Percentiles rank a stretch among this genome's conserved stretches.
Conservation (phyloP, 2,888 invertebrate species). For the Campaea margaritaria region DNA sequence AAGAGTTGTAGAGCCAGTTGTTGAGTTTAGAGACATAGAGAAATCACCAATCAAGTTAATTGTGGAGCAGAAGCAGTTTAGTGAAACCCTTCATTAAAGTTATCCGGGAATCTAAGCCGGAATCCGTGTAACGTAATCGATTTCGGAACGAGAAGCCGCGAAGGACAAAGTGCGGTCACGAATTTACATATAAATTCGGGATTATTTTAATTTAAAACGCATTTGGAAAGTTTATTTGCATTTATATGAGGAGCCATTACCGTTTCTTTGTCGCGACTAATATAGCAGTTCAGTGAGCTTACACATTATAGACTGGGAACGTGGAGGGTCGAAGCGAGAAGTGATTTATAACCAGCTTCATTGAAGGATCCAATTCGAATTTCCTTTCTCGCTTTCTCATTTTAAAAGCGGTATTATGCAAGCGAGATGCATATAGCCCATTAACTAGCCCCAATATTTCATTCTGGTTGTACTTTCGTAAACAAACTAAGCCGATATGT, state of each 20-base stretch:
- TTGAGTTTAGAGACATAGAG: slow-evolving; percentile 8
- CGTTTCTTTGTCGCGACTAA: slow-evolving; percentile 76
- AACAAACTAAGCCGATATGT: slow-evolving; percentile 66
- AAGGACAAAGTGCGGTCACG: slow-evolving; percentile 81
- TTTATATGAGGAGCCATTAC: slow-evolving; percentile 77
- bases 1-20: slow-evolving; percentile 17
- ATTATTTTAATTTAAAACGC: slow-evolving; percentile 84
- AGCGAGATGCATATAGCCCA: slow-evolving; percentile 33
- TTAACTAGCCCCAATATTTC: slow-evolving; percentile 34
- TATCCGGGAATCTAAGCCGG: slow-evolving; percentile 75
- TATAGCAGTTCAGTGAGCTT: slow-evolving; percentile 73
- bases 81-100: slow-evolving; percentile 79
- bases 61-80: slow-evolving; percentile 64
- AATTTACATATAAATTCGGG: slow-evolving; percentile 83
- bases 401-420: slow-evolving; percentile 20
- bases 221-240: slow-evolving; percentile 81
- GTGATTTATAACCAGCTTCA: slow-evolving; percentile 44
- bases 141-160: slow-evolving; percentile 76
- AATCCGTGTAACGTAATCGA: slow-evolving; percentile 81
- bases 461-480: slow-evolving; percentile 42
- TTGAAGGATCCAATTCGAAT: slow-evolving; percentile 38
- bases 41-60: slow-evolving; percentile 67
- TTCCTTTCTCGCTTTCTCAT: slow-evolving; percentile 30
- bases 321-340: slow-evolving; percentile 44
- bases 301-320: slow-evolving; percentile 54